These are phyloP conservation scores for Epirrhoe alternata DNA, from an alignment of 2,888 invertebrate genomes.

Conservation along the genomic window DNA sequence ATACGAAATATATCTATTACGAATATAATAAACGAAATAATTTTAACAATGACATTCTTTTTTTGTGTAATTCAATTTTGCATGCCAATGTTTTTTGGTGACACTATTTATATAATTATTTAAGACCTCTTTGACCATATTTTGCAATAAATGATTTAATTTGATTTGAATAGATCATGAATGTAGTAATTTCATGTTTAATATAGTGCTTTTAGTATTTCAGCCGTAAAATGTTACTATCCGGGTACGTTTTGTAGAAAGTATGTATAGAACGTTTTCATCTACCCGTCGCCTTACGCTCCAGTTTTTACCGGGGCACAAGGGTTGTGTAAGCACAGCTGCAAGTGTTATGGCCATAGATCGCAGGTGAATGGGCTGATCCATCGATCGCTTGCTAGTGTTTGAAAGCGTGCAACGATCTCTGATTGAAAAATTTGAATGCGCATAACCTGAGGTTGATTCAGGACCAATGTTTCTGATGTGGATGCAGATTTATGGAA, in stretches of 20 bases:
- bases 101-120: no score
- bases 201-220: no score
- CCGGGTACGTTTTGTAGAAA: neutral
- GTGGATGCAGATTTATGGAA: constrained; percentile 13
- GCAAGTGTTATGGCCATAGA: constrained; percentile 8
- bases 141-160: no score
- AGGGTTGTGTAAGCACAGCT: constrained; percentile 1
- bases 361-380: constrained; percentile 24
- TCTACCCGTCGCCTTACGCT: neutral
- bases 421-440: constrained; percentile 32
- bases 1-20: no score
- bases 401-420: constrained; percentile 14
- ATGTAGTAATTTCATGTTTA: no score
- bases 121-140: no score
- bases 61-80: no score
- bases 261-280: neutral
- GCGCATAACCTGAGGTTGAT: constrained; percentile 22
- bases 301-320: neutral
- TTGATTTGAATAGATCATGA: no score
- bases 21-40: no score
- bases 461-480: constrained; percentile 11
- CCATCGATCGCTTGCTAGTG: constrained; percentile 15
- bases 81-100: no score
- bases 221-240: no score
- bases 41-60: no score